Percentiles rank a stretch among this genome's conserved stretches.
phyloP scores from a whole-genome alignment of 2,113 vertebrate genomes.

The Scopus umbretta region DNA sequence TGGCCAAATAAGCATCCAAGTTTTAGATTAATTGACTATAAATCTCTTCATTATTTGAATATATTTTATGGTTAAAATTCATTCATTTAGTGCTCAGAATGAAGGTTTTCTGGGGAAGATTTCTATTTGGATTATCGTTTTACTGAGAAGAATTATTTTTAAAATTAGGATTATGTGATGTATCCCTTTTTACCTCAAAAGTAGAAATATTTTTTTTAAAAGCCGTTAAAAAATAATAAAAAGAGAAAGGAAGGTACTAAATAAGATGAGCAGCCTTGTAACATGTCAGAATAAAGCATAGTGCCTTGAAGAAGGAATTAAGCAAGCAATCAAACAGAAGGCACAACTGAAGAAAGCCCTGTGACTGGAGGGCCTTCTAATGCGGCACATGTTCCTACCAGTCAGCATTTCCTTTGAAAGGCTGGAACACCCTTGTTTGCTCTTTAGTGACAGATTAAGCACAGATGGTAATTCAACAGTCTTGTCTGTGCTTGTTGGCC shows the following conservation, averaged over 20 bases:
- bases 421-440: conserved; percentile 45
- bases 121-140: neutral
- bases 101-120: neutral
- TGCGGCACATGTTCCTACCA: neutral
- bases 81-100: neutral
- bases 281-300: neutral
- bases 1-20: neutral
- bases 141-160: neutral
- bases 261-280: neutral
- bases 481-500: conserved; percentile 34
- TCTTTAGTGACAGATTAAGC: conserved; percentile 58
- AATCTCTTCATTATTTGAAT: neutral
- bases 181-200: neutral
- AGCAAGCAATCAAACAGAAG: conserved; percentile 3
- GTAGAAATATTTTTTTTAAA: neutral
- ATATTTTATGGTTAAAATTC: neutral
- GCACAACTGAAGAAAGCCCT: neutral
- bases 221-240: neutral
- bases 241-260: neutral
- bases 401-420: conserved; percentile 46
- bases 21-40: neutral
- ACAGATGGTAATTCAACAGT: conserved; percentile 56
- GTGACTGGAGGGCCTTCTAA: neutral
- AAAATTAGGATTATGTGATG: neutral
- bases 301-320: neutral